Percentiles rank a stretch among this genome's conserved stretches.
These are phyloP conservation scores for Aurelia coerulea DNA, from an alignment of 30 jellyfish, hydroid and myxozoan species.

Conservation along the genomic window DNA sequence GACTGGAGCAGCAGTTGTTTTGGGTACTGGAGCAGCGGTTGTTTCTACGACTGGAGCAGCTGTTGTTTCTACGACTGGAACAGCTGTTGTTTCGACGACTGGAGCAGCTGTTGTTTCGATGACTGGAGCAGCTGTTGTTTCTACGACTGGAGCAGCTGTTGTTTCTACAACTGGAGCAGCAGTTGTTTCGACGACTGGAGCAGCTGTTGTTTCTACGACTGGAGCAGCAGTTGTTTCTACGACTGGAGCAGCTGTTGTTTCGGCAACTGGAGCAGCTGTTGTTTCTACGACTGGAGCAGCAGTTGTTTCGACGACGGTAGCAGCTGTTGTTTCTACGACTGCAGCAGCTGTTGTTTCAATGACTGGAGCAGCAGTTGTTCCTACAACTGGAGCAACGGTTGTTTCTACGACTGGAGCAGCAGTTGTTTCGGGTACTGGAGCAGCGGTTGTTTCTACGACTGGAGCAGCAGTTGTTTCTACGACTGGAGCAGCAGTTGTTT, in stretches of 20 bases:
- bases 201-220: conserved; percentile 43
- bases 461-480: conserved; percentile 34
- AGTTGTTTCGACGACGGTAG: conserved; percentile 46
- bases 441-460: conserved; percentile 12
- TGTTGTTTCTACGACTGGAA: conserved; percentile 49
- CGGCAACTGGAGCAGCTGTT: conserved; percentile 29
- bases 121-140: conserved; percentile 42
- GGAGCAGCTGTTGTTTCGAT: conserved; percentile 55
- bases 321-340: conserved; percentile 33
- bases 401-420: conserved; percentile 31
- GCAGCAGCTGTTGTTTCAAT: conserved; percentile 30
- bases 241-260: conserved; percentile 45
- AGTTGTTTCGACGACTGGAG: conserved; percentile 36
- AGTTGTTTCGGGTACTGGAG: conserved; percentile 18
- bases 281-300: conserved; percentile 39
- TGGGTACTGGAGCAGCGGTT: conserved; percentile 64
- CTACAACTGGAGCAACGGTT: conserved; percentile 16
- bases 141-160: conserved; percentile 41
- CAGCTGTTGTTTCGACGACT: conserved; percentile 22
- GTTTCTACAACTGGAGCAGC: conserved; percentile 35
- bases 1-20: conserved; percentile 24
- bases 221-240: conserved; percentile 60
- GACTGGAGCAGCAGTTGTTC: conserved; percentile 15
- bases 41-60: conserved; percentile 58
- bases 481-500: conserved; percentile 9